These are phyloP conservation scores for Leptobrachium leishanense DNA, from an alignment of 2,113 vertebrate species.

Conservation along the genomic window DNA sequence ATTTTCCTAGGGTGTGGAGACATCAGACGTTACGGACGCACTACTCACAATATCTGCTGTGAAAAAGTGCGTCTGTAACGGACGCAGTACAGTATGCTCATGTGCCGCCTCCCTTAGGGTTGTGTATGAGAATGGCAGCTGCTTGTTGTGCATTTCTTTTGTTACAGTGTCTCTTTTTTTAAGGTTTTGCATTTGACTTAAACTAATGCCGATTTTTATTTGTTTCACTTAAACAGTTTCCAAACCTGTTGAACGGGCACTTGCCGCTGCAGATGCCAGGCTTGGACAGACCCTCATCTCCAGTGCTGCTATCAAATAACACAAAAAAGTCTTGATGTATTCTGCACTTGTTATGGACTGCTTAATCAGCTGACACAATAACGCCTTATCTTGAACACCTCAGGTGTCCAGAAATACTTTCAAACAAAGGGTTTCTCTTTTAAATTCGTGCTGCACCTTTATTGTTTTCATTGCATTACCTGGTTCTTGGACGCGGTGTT, in stretches of 20 bases:
- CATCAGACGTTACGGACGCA: too few species aligned
- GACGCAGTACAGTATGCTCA: too few species aligned
- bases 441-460: slow-evolving; percentile 77
- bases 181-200: too few species aligned
- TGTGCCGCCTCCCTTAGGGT: too few species aligned
- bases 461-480: slow-evolving; percentile 48
- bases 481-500: background rate
- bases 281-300: slow-evolving; percentile 87
- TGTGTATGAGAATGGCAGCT: too few species aligned
- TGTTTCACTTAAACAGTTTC: slow-evolving; percentile 75
- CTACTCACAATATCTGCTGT: too few species aligned
- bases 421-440: slow-evolving; percentile 5
- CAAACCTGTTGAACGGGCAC: slow-evolving; percentile 89
- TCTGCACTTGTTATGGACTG: slow-evolving; percentile 60
- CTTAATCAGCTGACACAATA: slow-evolving; percentile 58
- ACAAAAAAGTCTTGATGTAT: slow-evolving; percentile 86
- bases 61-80: too few species aligned
- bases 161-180: background rate
- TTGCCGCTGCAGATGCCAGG: slow-evolving; percentile 85
- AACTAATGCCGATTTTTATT: too few species aligned
- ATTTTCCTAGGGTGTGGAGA: too few species aligned
- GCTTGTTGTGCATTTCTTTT: background rate
- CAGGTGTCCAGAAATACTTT: slow-evolving; percentile 28
- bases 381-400: background rate
- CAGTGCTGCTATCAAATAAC: slow-evolving; percentile 82